These are phyloP conservation scores for Salvator merianae DNA, from an alignment of 2,113 vertebrate species.

Conservation along the genomic window DNA sequence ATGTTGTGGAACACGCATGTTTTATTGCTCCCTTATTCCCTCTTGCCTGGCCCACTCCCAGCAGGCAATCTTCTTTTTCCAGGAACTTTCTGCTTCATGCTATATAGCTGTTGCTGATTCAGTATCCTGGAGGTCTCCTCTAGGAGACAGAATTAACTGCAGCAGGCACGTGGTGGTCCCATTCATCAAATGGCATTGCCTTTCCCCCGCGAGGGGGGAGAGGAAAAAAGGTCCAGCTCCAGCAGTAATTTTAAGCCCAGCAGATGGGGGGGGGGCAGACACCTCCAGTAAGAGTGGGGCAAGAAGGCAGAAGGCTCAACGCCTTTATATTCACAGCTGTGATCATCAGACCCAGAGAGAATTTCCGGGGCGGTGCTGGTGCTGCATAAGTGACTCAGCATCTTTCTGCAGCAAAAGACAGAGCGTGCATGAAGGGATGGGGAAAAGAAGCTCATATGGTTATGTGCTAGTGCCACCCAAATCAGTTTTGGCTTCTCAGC, in stretches of 20 bases:
- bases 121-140: conserved; percentile 38
- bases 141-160: conserved; percentile 37
- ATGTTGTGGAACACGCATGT: neutral
- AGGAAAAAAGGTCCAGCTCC: neutral
- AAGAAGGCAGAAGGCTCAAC: neutral
- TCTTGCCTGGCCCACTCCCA: neutral
- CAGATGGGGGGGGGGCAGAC: too few species aligned
- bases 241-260: neutral
- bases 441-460: neutral
- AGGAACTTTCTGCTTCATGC: conserved; percentile 25
- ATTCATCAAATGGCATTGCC: conserved; percentile 33
- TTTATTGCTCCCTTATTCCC: conserved; percentile 31
- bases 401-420: conserved; percentile 43
- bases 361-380: conserved; percentile 18
- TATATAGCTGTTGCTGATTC: conserved; percentile 50
- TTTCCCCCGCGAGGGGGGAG: conserved; percentile 24
- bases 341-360: neutral
- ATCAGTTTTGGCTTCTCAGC: neutral
- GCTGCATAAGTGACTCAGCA: conserved; percentile 65
- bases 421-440: too few species aligned
- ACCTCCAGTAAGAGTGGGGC: neutral
- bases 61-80: conserved; percentile 34
- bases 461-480: neutral
- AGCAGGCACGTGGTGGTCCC: neutral
- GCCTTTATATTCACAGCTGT: neutral